Conservation (phyloP, 2,888 invertebrate species). For the Uropetala carovei region DNA sequence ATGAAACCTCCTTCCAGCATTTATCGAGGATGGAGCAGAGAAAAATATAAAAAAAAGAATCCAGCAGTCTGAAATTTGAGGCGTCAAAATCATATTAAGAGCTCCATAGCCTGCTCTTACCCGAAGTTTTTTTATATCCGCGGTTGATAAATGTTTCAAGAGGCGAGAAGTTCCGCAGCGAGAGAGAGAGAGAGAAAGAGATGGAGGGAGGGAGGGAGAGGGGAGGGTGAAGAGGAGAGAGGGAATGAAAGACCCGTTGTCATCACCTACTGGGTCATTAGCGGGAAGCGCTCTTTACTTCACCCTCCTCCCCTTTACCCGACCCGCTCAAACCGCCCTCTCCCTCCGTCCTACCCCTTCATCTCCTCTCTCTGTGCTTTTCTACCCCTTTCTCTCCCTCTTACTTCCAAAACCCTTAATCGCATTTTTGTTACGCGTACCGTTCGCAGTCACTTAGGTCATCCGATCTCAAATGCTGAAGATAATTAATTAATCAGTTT, state of each 20-base stretch:
- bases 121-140: background rate
- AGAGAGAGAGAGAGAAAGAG: background rate
- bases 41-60: background rate
- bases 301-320: background rate
- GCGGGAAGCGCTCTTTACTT: conserved; percentile 41
- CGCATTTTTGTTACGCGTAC: background rate
- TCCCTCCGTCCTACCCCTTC: background rate
- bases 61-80: conserved; percentile 50
- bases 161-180: conserved; percentile 33
- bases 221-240: background rate
- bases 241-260: conserved; percentile 39
- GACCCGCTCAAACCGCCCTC: background rate
- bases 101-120: background rate
- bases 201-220: background rate
- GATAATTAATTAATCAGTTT: background rate
- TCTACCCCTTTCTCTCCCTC: background rate
- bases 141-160: conserved; percentile 56
- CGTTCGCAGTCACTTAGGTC: background rate
- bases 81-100: conserved; percentile 64
- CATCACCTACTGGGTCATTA: conserved; percentile 52
- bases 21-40: background rate
- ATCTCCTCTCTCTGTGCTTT: too few relatives aligned
- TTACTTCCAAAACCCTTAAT: background rate
- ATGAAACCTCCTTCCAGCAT: background rate
- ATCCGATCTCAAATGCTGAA: background rate